Conservation (phyloP, 2,113 vertebrate genomes). For the Abramis brama region DNA sequence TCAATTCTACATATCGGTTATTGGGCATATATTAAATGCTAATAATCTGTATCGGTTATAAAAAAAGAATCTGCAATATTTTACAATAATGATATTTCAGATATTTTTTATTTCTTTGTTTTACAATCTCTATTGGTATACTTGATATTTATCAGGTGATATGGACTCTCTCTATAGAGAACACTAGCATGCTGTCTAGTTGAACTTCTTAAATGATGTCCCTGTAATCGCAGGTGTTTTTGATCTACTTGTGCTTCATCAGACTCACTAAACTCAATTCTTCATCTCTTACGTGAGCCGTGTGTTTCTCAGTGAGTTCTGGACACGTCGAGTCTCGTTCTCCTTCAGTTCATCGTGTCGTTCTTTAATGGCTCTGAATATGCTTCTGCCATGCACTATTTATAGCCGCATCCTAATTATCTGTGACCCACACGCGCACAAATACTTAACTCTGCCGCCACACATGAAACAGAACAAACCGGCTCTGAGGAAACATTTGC, state of each 20-base stretch:
- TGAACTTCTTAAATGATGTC: too few relatives aligned
- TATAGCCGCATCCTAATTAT: constrained; percentile 42
- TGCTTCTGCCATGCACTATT: constrained; percentile 5
- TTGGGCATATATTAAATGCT: too few relatives aligned
- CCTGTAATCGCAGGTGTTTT: not conserved
- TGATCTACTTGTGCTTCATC: not conserved
- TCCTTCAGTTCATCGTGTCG: not conserved
- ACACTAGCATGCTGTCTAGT: not conserved
- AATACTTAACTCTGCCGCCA: not conserved
- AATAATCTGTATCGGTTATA: too few relatives aligned
- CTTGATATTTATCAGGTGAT: too few relatives aligned
- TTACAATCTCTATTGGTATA: too few relatives aligned
- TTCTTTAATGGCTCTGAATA: constrained; percentile 4
- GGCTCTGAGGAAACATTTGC: not conserved
- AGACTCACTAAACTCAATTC: too few relatives aligned
- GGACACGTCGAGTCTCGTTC: not conserved
- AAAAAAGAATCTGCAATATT: too few relatives aligned
- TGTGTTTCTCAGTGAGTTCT: not conserved
- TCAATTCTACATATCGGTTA: too few relatives aligned
- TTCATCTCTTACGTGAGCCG: too few relatives aligned
- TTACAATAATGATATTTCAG: too few relatives aligned
- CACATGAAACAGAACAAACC: not conserved
- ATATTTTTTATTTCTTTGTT: too few relatives aligned
- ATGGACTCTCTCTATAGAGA: not conserved
- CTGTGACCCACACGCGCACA: constrained; percentile 33